phyloP scores from a whole-genome alignment of 1,140 invertebrate genomes.

The Drosophila baimaii region DNA sequence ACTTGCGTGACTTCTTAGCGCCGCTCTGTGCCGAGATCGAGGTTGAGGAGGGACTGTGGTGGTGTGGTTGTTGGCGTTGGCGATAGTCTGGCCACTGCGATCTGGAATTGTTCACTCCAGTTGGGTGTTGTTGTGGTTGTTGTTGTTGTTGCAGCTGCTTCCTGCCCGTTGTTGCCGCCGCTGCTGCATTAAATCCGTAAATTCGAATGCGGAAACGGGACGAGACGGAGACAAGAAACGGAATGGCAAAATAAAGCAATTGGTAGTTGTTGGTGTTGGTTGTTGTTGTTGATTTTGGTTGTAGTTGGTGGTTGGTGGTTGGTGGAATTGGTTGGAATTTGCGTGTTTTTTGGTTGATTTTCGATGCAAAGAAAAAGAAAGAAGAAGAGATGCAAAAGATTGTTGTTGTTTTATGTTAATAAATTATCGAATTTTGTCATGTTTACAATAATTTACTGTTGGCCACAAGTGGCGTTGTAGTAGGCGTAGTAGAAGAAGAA shows the following conservation, averaged over 20 bases:
- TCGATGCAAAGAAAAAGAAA: constrained; percentile 65
- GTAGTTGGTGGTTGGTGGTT: constrained; percentile 24
- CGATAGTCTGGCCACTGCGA: constrained; percentile 48
- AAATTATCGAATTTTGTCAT: constrained; percentile 82
- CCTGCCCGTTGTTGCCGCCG: constrained; percentile 49
- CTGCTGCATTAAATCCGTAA: constrained; percentile 39
- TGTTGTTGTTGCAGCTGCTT: constrained; percentile 31
- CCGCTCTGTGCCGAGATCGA: constrained; percentile 68
- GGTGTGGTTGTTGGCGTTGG: constrained; percentile 48
- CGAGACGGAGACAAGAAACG: constrained; percentile 43
- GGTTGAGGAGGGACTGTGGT: constrained; percentile 55
- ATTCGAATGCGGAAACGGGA: constrained; percentile 27
- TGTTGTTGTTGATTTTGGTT: constrained; percentile 26
- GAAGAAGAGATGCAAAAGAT: constrained; percentile 81
- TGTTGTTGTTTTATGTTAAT: constrained; percentile 84
- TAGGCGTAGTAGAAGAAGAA: constrained; percentile 81
- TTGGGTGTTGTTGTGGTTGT: constrained; percentile 38
- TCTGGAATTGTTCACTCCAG: constrained; percentile 45
- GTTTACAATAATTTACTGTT: constrained; percentile 85
- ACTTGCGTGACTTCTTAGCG: constrained; percentile 67
- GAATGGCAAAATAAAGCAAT: constrained; percentile 74
- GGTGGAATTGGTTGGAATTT: constrained; percentile 25
- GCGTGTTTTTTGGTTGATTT: constrained; percentile 32
- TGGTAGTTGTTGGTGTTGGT: constrained; percentile 46
- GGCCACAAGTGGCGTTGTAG: constrained; percentile 84